A percentile compares a stretch with the other conserved stretches of the same genome.
Conservation (phyloP, 2,888 invertebrate species). For the Trichacis sp. region DNA sequence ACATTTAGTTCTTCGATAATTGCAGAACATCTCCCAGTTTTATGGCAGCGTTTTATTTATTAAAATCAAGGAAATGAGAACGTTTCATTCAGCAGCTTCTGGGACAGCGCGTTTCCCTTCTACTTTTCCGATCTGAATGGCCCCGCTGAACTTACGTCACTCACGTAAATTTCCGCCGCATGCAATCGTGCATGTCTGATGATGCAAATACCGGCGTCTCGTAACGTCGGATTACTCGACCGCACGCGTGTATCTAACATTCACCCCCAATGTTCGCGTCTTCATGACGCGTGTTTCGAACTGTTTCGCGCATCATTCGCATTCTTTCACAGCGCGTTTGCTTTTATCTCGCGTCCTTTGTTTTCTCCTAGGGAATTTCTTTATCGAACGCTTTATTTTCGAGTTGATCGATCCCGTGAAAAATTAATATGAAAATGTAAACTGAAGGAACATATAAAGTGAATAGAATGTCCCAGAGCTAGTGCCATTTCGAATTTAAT, state of each 20-base stretch:
- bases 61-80: not conserved
- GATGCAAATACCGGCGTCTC: not conserved
- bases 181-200: conserved; percentile 6
- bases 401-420: no score
- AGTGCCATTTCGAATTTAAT: no score
- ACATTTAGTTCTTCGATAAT: no score
- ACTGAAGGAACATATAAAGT: no score
- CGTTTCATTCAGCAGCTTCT: not conserved
- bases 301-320: not conserved
- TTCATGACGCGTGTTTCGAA: not conserved
- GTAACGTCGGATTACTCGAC: not conserved
- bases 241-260: not conserved
- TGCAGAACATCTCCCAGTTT: no score
- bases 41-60: not conserved
- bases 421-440: no score
- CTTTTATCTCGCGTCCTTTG: not conserved
- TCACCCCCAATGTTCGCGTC: not conserved
- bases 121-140: not conserved
- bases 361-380: no score
- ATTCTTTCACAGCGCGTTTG: not conserved
- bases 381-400: no score
- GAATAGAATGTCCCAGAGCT: no score
- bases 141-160: conserved; percentile 25
- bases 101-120: not conserved
- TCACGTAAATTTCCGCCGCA: conserved; percentile 24